Evolutionary conservation across 2,797 vertebrate genomes (phyloP).

Genomic region (Anolis apletophallus): DNA sequence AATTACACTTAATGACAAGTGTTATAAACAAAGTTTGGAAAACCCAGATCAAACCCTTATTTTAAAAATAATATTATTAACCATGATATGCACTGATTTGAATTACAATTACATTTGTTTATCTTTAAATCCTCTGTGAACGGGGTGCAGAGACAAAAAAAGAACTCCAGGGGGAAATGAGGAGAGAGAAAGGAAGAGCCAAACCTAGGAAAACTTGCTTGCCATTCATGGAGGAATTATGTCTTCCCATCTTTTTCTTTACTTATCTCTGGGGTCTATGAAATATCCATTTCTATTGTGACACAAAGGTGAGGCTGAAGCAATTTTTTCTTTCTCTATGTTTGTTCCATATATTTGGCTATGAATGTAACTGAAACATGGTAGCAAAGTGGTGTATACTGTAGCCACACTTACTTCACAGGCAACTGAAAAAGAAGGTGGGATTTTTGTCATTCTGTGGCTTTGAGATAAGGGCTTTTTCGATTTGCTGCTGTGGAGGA

Average conservation of each 20-base stretch:
- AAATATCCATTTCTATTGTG: background rate
- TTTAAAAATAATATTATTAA: background rate
- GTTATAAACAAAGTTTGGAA: background rate
- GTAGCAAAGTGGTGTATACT: slow-evolving; percentile 66
- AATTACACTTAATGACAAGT: background rate
- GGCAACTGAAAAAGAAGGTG: slow-evolving; percentile 23
- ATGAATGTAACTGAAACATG: slow-evolving; percentile 67
- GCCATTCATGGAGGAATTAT: background rate
- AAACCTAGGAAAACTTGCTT: background rate
- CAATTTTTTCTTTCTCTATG: slow-evolving; percentile 4
- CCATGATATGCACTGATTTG: background rate
- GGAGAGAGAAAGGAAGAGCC: background rate
- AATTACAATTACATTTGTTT: background rate
- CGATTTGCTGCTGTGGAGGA: slow-evolving; percentile 59
- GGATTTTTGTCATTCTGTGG: slow-evolving; percentile 35
- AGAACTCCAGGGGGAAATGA: background rate
- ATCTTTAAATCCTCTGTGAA: background rate
- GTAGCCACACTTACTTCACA: slow-evolving; percentile 56
- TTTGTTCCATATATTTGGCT: slow-evolving; percentile 76
- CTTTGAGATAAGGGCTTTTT: slow-evolving; percentile 50
- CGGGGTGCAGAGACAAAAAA: background rate
- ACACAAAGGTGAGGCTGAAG: background rate
- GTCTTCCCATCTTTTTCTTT: background rate
- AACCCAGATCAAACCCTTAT: background rate
- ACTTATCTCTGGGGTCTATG: background rate